These are phyloP conservation scores for Conchocele bisecta DNA, from an alignment of 2,888 invertebrate genomes.

Conservation along the genomic window DNA sequence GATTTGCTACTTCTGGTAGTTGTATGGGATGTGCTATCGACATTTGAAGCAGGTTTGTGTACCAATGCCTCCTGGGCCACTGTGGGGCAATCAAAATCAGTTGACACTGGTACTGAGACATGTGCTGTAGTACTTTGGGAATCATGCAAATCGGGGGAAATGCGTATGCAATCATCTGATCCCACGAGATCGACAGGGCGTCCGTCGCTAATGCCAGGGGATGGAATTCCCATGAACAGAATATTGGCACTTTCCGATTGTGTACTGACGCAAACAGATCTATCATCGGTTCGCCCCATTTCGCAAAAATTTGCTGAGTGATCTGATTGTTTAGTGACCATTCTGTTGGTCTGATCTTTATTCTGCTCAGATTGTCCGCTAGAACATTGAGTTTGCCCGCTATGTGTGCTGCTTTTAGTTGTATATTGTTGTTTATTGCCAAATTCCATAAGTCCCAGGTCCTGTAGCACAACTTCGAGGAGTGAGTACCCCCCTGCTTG, in stretches of 20 bases:
- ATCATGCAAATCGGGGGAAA: slow-evolving; percentile 6
- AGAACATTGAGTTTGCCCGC: slow-evolving; percentile 22
- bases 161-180: slow-evolving; percentile 12
- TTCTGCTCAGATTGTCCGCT: slow-evolving; percentile 14
- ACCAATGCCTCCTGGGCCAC: slow-evolving; percentile 25
- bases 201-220: not conserved
- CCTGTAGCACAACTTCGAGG: not conserved
- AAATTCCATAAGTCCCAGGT: slow-evolving; percentile 9
- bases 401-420: slow-evolving; percentile 22
- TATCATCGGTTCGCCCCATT: slow-evolving; percentile 3
- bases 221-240: not conserved
- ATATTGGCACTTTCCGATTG: not conserved
- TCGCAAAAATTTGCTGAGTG: not conserved
- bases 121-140: slow-evolving; percentile 11
- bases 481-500: slow-evolving; percentile 20
- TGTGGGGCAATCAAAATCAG: slow-evolving; percentile 12
- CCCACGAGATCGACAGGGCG: slow-evolving; percentile 10
- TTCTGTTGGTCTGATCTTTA: slow-evolving; percentile 15
- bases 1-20: no score
- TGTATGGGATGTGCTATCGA: slow-evolving; percentile 3
- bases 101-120: slow-evolving; percentile 10
- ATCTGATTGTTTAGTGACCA: slow-evolving; percentile 13
- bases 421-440: not conserved
- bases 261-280: slow-evolving; percentile 6
- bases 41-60: slow-evolving; percentile 6